Percentiles rank a stretch among this genome's conserved stretches.
These are phyloP conservation scores for Drosophila nannoptera DNA, from an alignment of 1,140 invertebrate genomes.

Conservation along the genomic window DNA sequence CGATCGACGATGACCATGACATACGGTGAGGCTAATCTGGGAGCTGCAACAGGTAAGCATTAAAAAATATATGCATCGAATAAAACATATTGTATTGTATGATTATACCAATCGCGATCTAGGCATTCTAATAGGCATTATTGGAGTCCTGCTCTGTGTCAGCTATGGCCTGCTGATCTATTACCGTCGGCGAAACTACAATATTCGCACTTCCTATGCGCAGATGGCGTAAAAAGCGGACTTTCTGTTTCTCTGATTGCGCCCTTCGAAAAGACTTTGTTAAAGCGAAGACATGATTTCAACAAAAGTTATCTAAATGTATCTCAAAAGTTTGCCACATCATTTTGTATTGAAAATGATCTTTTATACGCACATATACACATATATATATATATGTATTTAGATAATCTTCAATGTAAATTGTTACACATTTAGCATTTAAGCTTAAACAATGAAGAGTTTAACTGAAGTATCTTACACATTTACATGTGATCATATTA, in stretches of 20 bases:
- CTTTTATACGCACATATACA: not conserved
- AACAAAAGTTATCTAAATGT: no score
- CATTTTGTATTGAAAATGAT: not conserved
- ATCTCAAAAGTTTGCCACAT: no score
- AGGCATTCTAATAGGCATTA: constrained; percentile 72
- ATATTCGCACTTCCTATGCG: constrained; percentile 56
- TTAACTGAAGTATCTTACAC: constrained; percentile 68
- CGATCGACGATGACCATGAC: constrained; percentile 74
- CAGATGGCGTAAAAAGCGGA: constrained; percentile 62
- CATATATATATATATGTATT: not conserved
- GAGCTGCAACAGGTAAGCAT: constrained; percentile 65
- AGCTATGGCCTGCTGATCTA: constrained; percentile 73
- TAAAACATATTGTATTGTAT: no score
- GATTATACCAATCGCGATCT: no score
- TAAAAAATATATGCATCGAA: not conserved
- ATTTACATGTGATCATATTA: constrained; percentile 31
- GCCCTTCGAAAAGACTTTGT: constrained; percentile 16
- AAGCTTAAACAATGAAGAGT: constrained; percentile 43
- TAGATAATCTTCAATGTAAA: constrained; percentile 1
- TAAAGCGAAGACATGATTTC: not conserved
- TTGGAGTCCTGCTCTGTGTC: constrained; percentile 50
- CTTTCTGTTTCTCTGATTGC: not conserved
- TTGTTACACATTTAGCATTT: not conserved
- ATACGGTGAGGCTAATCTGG: constrained; percentile 76
- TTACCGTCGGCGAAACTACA: constrained; percentile 70